These are phyloP conservation scores for Hydrochoerus hydrochaeris DNA, from an alignment of 2,113 vertebrate genomes.

Conservation along the genomic window DNA sequence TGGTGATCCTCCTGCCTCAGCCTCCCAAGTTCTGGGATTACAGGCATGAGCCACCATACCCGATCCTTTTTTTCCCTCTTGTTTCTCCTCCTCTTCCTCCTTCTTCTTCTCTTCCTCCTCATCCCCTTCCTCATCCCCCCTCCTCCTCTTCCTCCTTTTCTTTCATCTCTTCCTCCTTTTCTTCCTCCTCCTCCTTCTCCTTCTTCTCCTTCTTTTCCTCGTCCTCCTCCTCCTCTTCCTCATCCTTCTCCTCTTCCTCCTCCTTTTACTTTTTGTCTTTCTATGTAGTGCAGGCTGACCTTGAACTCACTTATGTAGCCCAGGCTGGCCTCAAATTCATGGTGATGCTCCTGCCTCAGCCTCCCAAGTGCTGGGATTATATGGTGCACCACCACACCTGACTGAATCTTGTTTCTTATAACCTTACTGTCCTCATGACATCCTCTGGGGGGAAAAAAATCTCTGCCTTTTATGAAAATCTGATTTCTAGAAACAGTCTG, in stretches of 20 bases:
- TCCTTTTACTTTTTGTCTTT: background rate
- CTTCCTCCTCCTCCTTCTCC: too few relatives aligned
- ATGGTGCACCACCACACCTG: background rate
- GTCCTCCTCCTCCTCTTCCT: too few relatives aligned
- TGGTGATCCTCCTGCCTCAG: background rate
- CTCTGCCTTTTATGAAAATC: background rate
- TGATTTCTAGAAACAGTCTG: background rate
- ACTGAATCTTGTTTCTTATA: background rate
- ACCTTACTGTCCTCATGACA: background rate
- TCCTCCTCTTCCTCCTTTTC: too few relatives aligned
- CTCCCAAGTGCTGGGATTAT: background rate
- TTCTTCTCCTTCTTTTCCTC: too few relatives aligned
- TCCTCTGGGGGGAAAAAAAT: background rate
- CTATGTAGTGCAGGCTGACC: background rate
- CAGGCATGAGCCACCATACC: background rate
- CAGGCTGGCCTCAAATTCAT: background rate
- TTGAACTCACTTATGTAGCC: background rate
- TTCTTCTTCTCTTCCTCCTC: too few relatives aligned
- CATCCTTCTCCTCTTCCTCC: too few relatives aligned
- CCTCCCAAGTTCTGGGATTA: background rate
- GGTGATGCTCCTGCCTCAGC: background rate
- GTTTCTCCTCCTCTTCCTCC: too few relatives aligned
- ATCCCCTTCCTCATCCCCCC: too few relatives aligned
- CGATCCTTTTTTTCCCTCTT: background rate
- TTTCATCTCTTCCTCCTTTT: too few relatives aligned